Base-by-base conservation (phyloP, 2,113 vertebrate species). In the Desmodus rotundus region DNA sequence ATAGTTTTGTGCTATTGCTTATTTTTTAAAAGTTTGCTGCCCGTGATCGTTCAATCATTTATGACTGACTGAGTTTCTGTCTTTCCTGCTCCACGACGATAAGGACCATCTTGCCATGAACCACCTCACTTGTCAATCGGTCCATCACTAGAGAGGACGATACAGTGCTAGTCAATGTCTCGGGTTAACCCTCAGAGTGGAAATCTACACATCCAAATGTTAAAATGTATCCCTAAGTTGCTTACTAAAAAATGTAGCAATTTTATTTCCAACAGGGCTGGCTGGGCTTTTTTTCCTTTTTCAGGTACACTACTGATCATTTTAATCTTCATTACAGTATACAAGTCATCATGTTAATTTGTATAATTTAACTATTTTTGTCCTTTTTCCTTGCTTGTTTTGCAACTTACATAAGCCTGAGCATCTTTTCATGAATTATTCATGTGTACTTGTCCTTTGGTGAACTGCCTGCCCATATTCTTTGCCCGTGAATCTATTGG, bases 91-190 rank as follows among this genome's bases (percentile, higher is more conserved):
- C 43, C 24, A 33, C 24, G 84, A 61, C 38, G 67, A 24, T 7
- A 65, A 19, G 15, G 31, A 16, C 24, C 5, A 17, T 8, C 13
- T 5, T 33, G 14, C 16, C 7, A 5, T 7, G 54, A 31, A n/a
- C 41, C 15, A 50, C 19, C 12, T n/a, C 52, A 28, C 5, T 81
- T 36, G 33, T 24, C 43, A 31, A 11, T 68, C 38, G 50, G 19
- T 1, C n/a, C 38, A 58, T 45, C 12, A 54, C 3, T 3, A 31
- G 67, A 54, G 33, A 45, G 41, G 43, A 63, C 11, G 41, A 36
- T 4, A 24, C 0, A 38, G 6, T 5, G 7, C 15, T 14, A 33
- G 36, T 17, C 26, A 9, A 12, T 22, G 52, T 72, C 22, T 36
- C 3, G 26, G 15, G 5, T n/a, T 58, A 70, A 58, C 9, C 47